Evolutionary conservation across 2,113 vertebrate species (phyloP), one percentile per base, ranked within the genome.

Genomic region (Stigmatopora nigra): DNA sequence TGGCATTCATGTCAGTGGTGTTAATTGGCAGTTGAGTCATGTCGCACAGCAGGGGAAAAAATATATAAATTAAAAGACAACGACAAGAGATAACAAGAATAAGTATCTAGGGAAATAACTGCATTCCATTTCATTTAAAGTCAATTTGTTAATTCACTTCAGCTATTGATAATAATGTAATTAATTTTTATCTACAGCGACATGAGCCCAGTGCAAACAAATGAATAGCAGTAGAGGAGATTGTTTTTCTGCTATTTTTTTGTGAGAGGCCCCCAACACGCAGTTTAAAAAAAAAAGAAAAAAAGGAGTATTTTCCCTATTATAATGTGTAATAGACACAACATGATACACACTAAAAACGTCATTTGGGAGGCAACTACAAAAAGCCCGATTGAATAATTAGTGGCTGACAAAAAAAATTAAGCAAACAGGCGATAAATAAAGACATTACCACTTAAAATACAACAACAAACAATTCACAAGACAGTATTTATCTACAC

Each of bases 401-500:
- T 31, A 3, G 25, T 31, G 25, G 25, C 3, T 31, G 3, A 31
- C 25, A 31, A 31, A 31, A 31, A 31, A 3, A 31, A 2, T 31
- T 31, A 31, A 31, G 25, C 25, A 31, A 31, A 31, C 25, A 31
- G 25, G 25, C 3, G 25, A 31, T 31, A 31, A 31, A 31, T 31
- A 31, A 31, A 31, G 25, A 31, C 25, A 31, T 31, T 31, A 31
- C 25, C 25, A 31, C 25, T 31, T 31, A 31, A 31, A 31, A 31
- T 31, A 31, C 25, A 31, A 31, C 25, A 31, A 31, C 25, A 31
- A 31, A 31, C 25, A 31, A 31, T 31, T 31, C 25, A 31, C 25
- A 31, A 31, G 25, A 7, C 57, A 73, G 68, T 77, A 78, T 76
- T 80, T 81, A 86, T 83, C 81, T 79, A 81, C 73, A 73, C 74